Evolutionary conservation across 1,140 invertebrate species (phyloP), one percentile per base, ranked within the genome.

Genomic region (Meloidogyne chitwoodi): DNA sequence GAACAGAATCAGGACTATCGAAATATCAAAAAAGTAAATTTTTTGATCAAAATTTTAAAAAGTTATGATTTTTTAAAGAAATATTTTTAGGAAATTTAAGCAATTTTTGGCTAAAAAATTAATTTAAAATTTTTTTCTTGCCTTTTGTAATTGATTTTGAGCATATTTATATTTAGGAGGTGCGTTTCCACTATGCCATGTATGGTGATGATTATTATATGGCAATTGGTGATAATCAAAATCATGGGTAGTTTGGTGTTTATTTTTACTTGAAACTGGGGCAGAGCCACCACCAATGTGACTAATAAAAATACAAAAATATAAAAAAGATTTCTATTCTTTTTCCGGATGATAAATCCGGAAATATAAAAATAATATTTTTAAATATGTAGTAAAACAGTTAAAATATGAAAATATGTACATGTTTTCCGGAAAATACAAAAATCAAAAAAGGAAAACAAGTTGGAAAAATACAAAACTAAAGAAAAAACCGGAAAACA

Each of bases 121-220:
- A n/a, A 6, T n/a, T n/a, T n/a, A 19, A 44, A 44, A 44, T 14
- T 1, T 5, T 29, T 68, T 68, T 26, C 19, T 22, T 34, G 38
- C 70, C 48, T 73, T 73, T 34, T 61, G 48, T 31, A 63, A 31
- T 31, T 73, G 48, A 41, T 19, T 41, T 64, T 56, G 41, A 19
- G 56, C n/a, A 61, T 64, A 73, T 56, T 64, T 64, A 56, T 56
- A 5, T 64, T 63, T 73, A 61, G 70, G 70, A 0, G 70, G 70
- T 2, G 70, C 70, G 24, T 73, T 73, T 22, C 70, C 29, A 64
- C 70, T 73, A 22, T 73, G 70, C 70, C 70, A 73, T 0, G 70
- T 73, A 22, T 73, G 70, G 41, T 73, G 27, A 0, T 56, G 16
- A 34, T 38, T 73, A 34, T 73, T 27, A 34, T 73, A 73, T 19